Evolutionary conservation across 1,140 invertebrate genomes (phyloP).

Genomic region (Helicorthomorpha holstii): DNA sequence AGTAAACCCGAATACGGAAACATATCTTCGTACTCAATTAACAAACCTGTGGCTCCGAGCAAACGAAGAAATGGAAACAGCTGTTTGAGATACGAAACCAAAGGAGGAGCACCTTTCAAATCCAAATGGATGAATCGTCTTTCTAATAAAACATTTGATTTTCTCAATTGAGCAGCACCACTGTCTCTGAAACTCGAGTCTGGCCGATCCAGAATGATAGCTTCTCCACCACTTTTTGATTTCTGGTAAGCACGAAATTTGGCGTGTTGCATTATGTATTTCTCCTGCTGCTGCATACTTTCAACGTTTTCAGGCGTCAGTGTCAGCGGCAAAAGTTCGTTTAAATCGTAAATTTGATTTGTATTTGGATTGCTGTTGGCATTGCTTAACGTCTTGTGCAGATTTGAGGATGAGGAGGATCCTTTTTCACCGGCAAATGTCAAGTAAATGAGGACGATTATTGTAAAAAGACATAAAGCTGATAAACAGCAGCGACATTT

Average conservation of each 20-base stretch:
- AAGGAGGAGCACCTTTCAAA: constrained; percentile 74
- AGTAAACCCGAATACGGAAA: constrained; percentile 30
- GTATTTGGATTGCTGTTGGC: too few species aligned
- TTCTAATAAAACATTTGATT: background rate
- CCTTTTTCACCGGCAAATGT: too few species aligned
- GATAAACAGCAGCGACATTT: too few species aligned
- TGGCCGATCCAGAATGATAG: background rate
- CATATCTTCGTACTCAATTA: constrained; percentile 37
- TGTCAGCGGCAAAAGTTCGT: background rate
- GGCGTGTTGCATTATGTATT: background rate
- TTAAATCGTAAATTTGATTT: background rate
- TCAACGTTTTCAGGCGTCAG: background rate
- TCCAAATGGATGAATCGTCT: constrained; percentile 56
- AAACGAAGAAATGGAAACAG: constrained; percentile 54
- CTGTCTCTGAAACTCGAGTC: background rate
- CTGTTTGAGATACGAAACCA: constrained; percentile 45
- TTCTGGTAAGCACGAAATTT: background rate
- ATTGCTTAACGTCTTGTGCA: too few species aligned
- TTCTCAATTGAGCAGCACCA: background rate
- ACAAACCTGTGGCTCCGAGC: constrained; percentile 36
- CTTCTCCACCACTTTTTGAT: background rate
- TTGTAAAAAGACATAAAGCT: too few species aligned
- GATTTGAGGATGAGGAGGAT: too few species aligned
- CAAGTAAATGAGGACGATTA: too few species aligned
- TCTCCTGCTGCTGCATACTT: background rate